These are phyloP conservation scores for Rosalia funebris DNA, from an alignment of 2,888 invertebrate genomes.

Conservation along the genomic window DNA sequence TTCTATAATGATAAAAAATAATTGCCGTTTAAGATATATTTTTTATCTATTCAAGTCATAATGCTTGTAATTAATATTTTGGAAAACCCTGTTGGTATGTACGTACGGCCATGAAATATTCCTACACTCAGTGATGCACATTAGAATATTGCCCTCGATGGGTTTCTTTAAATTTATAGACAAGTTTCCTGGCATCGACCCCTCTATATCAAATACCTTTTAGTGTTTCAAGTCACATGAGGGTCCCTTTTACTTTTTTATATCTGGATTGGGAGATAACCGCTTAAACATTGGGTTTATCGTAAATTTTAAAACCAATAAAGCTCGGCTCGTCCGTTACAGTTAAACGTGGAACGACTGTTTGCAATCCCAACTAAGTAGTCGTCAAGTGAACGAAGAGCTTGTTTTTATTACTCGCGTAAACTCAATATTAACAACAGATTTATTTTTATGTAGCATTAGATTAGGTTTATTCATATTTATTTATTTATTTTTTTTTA, in stretches of 20 bases:
- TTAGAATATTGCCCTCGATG: neutral
- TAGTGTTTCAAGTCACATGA: neutral
- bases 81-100: too few relatives aligned
- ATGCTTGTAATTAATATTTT: too few relatives aligned
- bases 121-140: too few relatives aligned
- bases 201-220: neutral
- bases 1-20: too few relatives aligned
- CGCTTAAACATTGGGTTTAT: conserved; percentile 1
- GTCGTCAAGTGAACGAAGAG: neutral
- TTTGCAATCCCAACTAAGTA: conserved; percentile 1
- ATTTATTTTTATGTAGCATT: neutral
- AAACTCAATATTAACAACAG: neutral
- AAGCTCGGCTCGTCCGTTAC: conserved; percentile 1
- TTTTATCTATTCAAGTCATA: too few relatives aligned
- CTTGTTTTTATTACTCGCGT: neutral
- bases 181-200: neutral
- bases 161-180: neutral
- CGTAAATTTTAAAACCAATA: conserved; percentile 16
- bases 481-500: too few relatives aligned
- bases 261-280: neutral
- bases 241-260: neutral
- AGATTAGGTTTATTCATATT: too few relatives aligned
- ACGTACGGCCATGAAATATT: too few relatives aligned
- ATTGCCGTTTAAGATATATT: too few relatives aligned
- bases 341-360: conserved; percentile 5